Conservation (phyloP, 2,113 vertebrate genomes). For the Daphoenositta chrysoptera region DNA sequence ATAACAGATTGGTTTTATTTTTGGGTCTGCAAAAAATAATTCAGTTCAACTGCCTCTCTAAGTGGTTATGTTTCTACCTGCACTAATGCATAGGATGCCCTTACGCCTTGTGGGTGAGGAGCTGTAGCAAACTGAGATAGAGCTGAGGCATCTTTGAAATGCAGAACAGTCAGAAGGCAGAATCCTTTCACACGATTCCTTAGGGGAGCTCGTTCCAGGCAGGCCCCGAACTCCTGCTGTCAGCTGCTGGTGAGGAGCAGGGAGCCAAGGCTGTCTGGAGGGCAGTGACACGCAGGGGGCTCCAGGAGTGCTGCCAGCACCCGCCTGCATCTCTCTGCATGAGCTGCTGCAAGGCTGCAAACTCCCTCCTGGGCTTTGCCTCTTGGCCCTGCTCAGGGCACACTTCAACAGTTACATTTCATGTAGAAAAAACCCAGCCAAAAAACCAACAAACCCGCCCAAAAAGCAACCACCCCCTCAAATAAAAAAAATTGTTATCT, state of each 20-base stretch:
- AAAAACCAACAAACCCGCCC: not conserved
- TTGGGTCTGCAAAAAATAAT: conserved; percentile 69
- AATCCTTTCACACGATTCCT: not conserved
- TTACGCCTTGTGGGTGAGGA: not conserved
- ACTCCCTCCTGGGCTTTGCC: not conserved
- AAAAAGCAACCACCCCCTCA: not conserved
- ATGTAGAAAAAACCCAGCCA: not conserved
- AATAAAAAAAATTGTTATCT: not conserved
- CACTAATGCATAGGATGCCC: conserved; percentile 35
- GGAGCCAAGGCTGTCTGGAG: not conserved
- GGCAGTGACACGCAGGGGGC: not conserved
- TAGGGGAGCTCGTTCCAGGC: not conserved
- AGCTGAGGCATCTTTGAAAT: not conserved
- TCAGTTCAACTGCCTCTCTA: conserved; percentile 68
- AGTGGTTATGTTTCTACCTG: conserved; percentile 58
- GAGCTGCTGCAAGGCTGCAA: not conserved
- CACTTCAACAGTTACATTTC: not conserved
- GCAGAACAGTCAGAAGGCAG: not conserved
- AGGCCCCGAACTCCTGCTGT: not conserved
- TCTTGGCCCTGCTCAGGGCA: not conserved
- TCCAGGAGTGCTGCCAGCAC: not conserved
- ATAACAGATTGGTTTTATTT: conserved; percentile 78
- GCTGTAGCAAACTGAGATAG: conserved; percentile 12
- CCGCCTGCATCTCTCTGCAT: not conserved
- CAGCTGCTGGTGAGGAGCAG: not conserved